Evolutionary conservation across 2,113 vertebrate genomes (phyloP), one percentile per base, ranked within the genome.

Genomic region (Ovibos moschatus): DNA sequence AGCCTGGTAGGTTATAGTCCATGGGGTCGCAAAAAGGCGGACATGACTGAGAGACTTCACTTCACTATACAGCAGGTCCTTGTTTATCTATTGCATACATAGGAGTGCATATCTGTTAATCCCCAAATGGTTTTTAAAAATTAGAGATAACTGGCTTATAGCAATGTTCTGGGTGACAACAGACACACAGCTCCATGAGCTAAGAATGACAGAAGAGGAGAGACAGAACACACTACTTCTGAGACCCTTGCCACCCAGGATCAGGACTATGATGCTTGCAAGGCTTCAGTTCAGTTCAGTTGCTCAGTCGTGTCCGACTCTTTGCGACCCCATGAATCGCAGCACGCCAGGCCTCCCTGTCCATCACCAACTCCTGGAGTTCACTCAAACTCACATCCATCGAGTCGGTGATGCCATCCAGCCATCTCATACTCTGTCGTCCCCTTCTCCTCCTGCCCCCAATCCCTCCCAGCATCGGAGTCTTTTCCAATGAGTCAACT

Each of bases 141-240:
- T 19, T 14, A 93, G 89, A 84, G 12, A 93, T 85, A 92, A 51
- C 33, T 47, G 40, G 64, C 36, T 85, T 60, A 76, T 10, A 3
- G 3, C 45, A 94, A 64, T 62, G 93, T 89, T 71, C 87, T 3
- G 5, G 58, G 97, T 36, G 62, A 93, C 13, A 87, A 86, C 1
- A 2, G 0, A 2, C n/a, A 82, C 71, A 53, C 28, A 81, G 12
- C 43, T 36, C 11, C 17, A 43, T 7, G 19, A 86, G 94, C 84
- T 58, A 97, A 93, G 78, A 95, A 91, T 2, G 53, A 89, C 71
- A 81, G 93, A 89, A 81, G 40, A 83, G n/a, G n/a, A 40, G n/a
- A 91, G 88, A 55, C 50, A 86, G 0, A 1, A 92, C 87, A 91
- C 45, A 53, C 43, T 21, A 11, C 76, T 95, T 86, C 43, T 10